Evolutionary conservation across 1,140 invertebrate species (phyloP).

Genomic region (Drosophila sproati): DNA sequence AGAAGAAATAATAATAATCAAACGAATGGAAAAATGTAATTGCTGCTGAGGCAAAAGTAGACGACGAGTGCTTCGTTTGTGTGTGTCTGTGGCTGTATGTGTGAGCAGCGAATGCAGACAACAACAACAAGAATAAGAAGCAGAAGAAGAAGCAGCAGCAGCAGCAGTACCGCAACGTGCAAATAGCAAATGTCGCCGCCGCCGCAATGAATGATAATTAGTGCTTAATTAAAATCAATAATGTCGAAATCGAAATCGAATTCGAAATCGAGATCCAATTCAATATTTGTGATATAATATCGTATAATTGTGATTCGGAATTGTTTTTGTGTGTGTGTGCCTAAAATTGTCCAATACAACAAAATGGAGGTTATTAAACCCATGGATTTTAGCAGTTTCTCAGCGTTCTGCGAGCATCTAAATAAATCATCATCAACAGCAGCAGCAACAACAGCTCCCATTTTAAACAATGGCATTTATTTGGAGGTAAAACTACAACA

Average conservation of each 20-base stretch:
- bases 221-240: slow-evolving; percentile 82
- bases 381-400: slow-evolving; percentile 84
- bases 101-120: slow-evolving; percentile 39
- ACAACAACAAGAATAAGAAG: slow-evolving; percentile 12
- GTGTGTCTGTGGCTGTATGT: background rate
- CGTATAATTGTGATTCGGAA: slow-evolving; percentile 11
- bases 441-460: slow-evolving; percentile 43
- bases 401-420: slow-evolving; percentile 82
- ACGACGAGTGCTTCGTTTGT: slow-evolving; percentile 10
- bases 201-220: slow-evolving; percentile 77
- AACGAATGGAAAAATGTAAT: slow-evolving; percentile 82
- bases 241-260: slow-evolving; percentile 67
- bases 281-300: slow-evolving; percentile 56
- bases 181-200: slow-evolving; percentile 63
- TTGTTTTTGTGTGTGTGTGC: slow-evolving; percentile 26
- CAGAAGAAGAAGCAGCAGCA: slow-evolving; percentile 18
- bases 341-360: slow-evolving; percentile 25
- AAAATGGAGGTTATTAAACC: slow-evolving; percentile 84
- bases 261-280: slow-evolving; percentile 37
- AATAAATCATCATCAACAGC: slow-evolving; percentile 75
- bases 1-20: slow-evolving; percentile 77
- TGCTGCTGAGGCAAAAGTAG: slow-evolving; percentile 65
- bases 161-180: slow-evolving; percentile 55
- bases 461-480: slow-evolving; percentile 67
- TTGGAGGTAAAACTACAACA: slow-evolving; percentile 65